Conservation (phyloP, 2,797 vertebrate species). For the Sebastes nivosus region DNA sequence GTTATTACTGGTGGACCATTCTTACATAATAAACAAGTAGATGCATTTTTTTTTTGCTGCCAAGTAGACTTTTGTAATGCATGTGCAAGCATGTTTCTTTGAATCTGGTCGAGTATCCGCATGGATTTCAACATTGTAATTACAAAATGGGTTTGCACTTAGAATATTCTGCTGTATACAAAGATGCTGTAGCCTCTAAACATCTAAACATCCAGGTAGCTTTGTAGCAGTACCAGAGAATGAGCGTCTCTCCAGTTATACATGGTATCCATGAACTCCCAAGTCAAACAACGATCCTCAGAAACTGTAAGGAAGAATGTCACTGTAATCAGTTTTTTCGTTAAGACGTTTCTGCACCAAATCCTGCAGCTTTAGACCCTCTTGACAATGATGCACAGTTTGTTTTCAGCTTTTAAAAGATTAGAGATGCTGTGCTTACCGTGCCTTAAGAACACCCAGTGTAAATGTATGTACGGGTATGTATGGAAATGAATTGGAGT, state of each 20-base stretch:
- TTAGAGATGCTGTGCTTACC: constrained; percentile 9
- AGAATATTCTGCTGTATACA: constrained; percentile 37
- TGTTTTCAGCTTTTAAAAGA: constrained; percentile 24
- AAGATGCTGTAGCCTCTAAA: constrained; percentile 31
- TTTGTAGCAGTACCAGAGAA: constrained; percentile 30
- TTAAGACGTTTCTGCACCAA: background rate
- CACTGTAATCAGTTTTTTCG: background rate
- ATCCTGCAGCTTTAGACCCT: constrained; percentile 17
- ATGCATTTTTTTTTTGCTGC: constrained; percentile 7
- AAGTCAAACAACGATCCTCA: constrained; percentile 47
- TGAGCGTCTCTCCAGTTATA: constrained; percentile 68
- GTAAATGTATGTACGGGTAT: constrained; percentile 40
- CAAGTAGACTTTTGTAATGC: constrained; percentile 15
- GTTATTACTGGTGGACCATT: constrained; percentile 23
- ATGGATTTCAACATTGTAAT: background rate
- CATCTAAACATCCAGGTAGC: constrained; percentile 24
- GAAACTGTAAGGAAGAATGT: constrained; percentile 31
- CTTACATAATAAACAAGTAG: background rate
- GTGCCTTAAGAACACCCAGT: constrained; percentile 50
- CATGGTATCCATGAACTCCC: constrained; percentile 90
- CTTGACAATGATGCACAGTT: constrained; percentile 17
- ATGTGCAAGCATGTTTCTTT: constrained; percentile 19
- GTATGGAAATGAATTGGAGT: constrained; percentile 24
- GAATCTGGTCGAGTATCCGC: constrained; percentile 13
- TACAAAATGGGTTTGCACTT: constrained; percentile 30